These are phyloP conservation scores for Hystrix brachyura DNA, from an alignment of 2,113 vertebrate species.

Conservation along the genomic window DNA sequence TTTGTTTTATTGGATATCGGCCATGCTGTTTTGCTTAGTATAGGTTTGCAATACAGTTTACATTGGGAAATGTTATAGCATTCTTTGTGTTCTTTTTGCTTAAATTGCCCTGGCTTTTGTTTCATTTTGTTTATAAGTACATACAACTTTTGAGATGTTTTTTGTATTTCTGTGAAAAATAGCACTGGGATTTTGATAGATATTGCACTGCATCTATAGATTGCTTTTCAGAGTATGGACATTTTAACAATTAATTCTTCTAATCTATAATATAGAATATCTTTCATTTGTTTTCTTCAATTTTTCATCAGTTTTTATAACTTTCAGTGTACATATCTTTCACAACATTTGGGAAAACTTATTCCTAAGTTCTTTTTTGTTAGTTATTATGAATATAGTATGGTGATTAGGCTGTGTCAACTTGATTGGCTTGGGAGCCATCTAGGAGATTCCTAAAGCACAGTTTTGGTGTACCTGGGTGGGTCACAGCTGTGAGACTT, in stretches of 20 bases:
- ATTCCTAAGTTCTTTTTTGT: neutral
- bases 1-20: neutral
- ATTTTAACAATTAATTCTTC: neutral
- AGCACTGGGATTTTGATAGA: neutral
- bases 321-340: neutral
- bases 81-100: neutral
- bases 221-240: neutral
- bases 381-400: neutral
- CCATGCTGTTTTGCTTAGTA: neutral
- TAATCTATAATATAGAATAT: neutral
- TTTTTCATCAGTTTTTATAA: neutral
- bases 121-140: neutral
- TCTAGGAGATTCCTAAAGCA: neutral
- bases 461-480: neutral
- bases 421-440: neutral
- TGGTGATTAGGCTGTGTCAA: neutral
- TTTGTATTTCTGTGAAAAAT: neutral
- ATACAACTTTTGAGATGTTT: neutral
- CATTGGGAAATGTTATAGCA: neutral
- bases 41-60: neutral
- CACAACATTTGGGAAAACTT: neutral
- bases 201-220: neutral
- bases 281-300: neutral
- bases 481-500: neutral
- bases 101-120: neutral